Evolutionary conservation across 2,888 invertebrate species (phyloP), one percentile per base, ranked within the genome.

Genomic region (Boloria selene): DNA sequence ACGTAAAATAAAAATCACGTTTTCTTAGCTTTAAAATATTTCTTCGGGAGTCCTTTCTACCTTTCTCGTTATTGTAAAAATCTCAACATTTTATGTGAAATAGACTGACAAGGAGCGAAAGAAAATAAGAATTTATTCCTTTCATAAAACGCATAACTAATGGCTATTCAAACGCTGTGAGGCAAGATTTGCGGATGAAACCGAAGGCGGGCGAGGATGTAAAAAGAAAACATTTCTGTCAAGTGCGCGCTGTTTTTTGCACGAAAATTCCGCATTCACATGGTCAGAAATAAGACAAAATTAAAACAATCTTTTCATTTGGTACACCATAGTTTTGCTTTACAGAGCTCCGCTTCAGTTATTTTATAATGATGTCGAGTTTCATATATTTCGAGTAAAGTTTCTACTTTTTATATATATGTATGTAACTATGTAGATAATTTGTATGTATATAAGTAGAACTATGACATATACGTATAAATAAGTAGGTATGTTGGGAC

Each of bases 111-210:
- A 71, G 69, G 66, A 68, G 67, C 50, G 62, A 66, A 69, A 67
- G 71, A 70, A 69, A 72, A 71, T 71, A 71, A 72, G 71, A 70
- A 71, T 68, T 72, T 71, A 72, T 71, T 71, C 71, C 70, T 72
- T 72, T 71, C 72, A 72, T 70, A 69, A 69, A 72, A 70, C 69
- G 72, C 72, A 70, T 72, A 71, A 71, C 71, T 72, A 72, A 72
- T 71, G 71, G 68, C 72, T 68, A 72, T 72, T 72, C 72, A 72
- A 71, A 72, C 63, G 70, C 71, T 68, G 69, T 68, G 66, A 64
- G 68, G 68, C 72, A 70, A 70, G 70, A 64, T 70, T 70, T 65
- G 58, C 67, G 67, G 71, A 72, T 69, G 69, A 67, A 71, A 71
- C 71, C 71, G 72, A 70, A 72, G 68, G 70, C 68, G 54, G 72